Evolutionary conservation across 2,888 invertebrate genomes (phyloP), one percentile per base, ranked within the genome.

Genomic region (Drosophila lacicola): DNA sequence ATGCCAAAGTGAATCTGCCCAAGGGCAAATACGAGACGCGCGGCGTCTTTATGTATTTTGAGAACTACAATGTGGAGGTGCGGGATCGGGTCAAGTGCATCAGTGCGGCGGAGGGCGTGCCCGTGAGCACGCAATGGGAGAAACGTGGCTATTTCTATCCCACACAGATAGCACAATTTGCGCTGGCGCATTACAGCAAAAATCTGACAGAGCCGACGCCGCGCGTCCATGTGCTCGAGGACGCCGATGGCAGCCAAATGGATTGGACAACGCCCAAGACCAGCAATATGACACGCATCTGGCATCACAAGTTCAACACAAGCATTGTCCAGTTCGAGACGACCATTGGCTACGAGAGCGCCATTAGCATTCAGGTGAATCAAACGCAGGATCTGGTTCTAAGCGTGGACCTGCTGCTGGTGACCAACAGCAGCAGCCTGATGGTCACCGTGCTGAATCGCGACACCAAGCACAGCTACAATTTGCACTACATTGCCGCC

Each of bases 101-200:
- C 82, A 98, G 97, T 92, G 99, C 97, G 0, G 95, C 95, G 13
- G 97, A 98, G 90, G 98, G 98, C 88, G 98, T 98, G 14, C 98
- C 98, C 0, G 96, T 98, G 57, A 98, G 98, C n/a, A 97, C 96
- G 0, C 98, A 98, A 91, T 99, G 99, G 99, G 97, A 98, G 85
- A 96, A 96, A 37, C 95, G 95, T 72, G 99, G 99, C 0, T 99
- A 99, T 92, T 98, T 96, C 92, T 99, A 99, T 93, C 98, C 99
- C 0, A 99, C 98, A 1, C 99, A 99, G 93, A 98, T 99, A 78
- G 98, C 99, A 6, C 99, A 99, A 92, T 99, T 98, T 92, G 99
- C 98, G 0, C 93, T 99, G 62, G 97, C 98, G 10, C 99, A 99
- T 93, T 99, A 98, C 92, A 98, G 98, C 92, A 98, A 99, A 92